Base-by-base conservation (phyloP, 2,113 vertebrate species). In the Halichoerus grypus region DNA sequence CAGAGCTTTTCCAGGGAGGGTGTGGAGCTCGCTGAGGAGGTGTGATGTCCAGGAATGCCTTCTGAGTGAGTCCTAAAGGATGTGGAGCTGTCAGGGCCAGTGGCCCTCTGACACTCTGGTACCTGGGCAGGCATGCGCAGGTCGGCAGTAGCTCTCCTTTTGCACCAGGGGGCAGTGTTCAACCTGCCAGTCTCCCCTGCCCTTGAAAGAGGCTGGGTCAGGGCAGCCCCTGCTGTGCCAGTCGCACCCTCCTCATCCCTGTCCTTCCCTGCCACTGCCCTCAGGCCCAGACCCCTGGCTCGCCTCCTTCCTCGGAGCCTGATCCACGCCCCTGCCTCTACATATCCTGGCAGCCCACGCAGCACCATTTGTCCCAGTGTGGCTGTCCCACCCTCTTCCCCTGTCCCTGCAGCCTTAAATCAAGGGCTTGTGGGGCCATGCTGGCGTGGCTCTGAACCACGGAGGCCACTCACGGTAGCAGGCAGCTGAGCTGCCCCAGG, bases 151-250 rank as follows among this genome's bases (percentile, higher is more conserved):
- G 74, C 46, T 0, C 93, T 81, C 36, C 51, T 61, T 80, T 6
- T 92, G 93, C 97, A 93, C 97, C 96, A 97, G 97, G 90, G 96
- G 96, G 89, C 97, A 90, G 91, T 97, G 95, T 96, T 89, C 18
- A 8, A 57, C 76, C 63, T 94, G 92, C 63, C 76, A 79, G 86
- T 22, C 79, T 69, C 65, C 65, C 46, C 51, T 82, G 53, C 63
- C 65, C 49, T 65, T 5, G 7, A 16, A 1, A 0, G 77, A 79
- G 69, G 72, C 88, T 55, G n/a, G 76, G 39, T 67, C n/a, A 1
- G 5, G 59, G 79, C 51, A 21, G 76, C 69, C 9, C 0, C 49
- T 55, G 42, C 19, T 4, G 1, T 1, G 39, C 57, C 49, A 31
- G 28, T 5, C 5, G 26, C 61, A 39, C 86, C 28, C 39, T 28